phyloP scores from a whole-genome alignment of 2,797 vertebrate species.

The Sarcophilus harrisii region DNA sequence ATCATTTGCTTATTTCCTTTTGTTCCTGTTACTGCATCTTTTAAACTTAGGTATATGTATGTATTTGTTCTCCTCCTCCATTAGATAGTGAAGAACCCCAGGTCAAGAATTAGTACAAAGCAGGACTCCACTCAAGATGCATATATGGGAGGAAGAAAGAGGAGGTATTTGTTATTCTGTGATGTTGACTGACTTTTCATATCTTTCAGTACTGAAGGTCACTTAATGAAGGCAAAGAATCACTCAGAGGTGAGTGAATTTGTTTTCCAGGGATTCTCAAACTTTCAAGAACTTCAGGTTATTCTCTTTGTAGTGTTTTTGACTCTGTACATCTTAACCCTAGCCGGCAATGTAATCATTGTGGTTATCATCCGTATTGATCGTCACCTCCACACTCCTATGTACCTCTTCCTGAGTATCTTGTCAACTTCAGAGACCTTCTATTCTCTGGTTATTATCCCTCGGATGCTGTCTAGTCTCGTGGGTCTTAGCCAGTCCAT shows the following conservation, averaged over 20 bases:
- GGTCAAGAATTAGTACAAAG: neutral
- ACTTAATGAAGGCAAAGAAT: constrained; percentile 28
- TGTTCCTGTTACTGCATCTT: constrained; percentile 4
- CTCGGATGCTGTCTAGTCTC: constrained; percentile 46
- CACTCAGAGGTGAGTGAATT: constrained; percentile 58
- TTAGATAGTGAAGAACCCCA: neutral
- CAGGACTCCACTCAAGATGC: neutral
- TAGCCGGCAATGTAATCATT: constrained; percentile 60
- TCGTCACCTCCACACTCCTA: constrained; percentile 57
- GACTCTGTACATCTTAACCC: constrained; percentile 50
- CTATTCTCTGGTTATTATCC: constrained; percentile 58
- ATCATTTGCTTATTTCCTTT: neutral
- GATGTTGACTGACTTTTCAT: neutral
- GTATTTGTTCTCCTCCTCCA: neutral
- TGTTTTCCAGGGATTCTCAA: constrained; percentile 74
- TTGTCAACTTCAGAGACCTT: constrained; percentile 75
- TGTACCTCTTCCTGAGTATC: constrained; percentile 69
- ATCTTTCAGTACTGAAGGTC: constrained; percentile 8
- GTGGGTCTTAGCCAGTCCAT: constrained; percentile 1
- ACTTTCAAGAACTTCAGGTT: constrained; percentile 33
- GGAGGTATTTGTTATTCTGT: neutral
- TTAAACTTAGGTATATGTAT: neutral
- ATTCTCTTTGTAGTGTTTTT: constrained; percentile 60
- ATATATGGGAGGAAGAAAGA: neutral
- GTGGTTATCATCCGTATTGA: constrained; percentile 1